phyloP scores from a whole-genome alignment of 2,888 invertebrate genomes.

The Lycia hirtaria region DNA sequence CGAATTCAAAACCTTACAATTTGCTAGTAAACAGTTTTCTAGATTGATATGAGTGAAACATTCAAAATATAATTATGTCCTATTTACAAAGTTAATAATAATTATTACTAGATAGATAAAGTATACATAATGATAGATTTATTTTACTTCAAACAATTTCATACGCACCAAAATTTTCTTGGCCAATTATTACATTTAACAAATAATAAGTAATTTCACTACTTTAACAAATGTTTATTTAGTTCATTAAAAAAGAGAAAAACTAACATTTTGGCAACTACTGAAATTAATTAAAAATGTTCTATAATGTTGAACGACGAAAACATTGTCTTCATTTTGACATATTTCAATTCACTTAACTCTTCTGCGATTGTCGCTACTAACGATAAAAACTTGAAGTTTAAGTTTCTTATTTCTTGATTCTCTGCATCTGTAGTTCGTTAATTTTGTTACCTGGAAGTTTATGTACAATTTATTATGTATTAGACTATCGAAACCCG shows the following conservation, averaged over 20 bases:
- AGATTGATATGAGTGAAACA: slow-evolving; percentile 83
- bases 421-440: no score
- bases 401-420: no score
- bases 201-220: slow-evolving; percentile 26
- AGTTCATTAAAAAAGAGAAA: not conserved
- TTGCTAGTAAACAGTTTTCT: slow-evolving; percentile 79
- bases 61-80: slow-evolving; percentile 76
- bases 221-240: not conserved
- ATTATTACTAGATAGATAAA: slow-evolving; percentile 55
- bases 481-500: no score
- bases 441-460: no score
- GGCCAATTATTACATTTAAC: slow-evolving; percentile 54
- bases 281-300: not conserved
- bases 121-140: slow-evolving; percentile 60
- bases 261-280: not conserved
- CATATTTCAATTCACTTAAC: no score
- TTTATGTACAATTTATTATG: no score
- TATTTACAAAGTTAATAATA: slow-evolving; percentile 75
- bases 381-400: no score
- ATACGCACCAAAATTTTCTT: slow-evolving; percentile 62
- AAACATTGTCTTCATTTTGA: not conserved
- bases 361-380: no score
- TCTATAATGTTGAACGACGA: not conserved
- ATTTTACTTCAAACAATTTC: slow-evolving; percentile 61
- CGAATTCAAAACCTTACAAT: slow-evolving; percentile 75